Evolutionary conservation across 2,113 vertebrate genomes (phyloP), one percentile per base, ranked within the genome.

Genomic region (Macrotus californicus): DNA sequence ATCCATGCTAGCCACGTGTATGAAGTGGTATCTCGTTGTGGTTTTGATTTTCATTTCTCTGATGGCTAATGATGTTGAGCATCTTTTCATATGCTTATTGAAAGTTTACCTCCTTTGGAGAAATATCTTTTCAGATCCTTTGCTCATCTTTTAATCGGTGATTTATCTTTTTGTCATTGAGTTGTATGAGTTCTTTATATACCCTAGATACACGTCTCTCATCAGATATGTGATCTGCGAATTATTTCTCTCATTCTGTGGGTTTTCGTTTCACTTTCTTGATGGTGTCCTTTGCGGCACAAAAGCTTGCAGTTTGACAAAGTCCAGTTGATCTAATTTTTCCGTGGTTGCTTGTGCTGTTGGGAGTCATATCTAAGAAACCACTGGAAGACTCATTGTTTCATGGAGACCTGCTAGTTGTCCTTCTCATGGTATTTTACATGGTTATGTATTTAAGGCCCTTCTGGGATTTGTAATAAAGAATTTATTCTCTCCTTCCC

Each of bases 401-500:
- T 79, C 21, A 21, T 64, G 80, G 90, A 91, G 46, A 73, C n/a
- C 43, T 29, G 18, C 48, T 83, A 59, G 36, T 81, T 70, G 48
- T 87, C 34, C 24, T 94, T 89, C 61, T 14, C 80, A 7, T 87
- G 41, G 6, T 93, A 75, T 69, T 92, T 87, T 87, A 90, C 39
- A 36, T 67, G 41, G 43, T 67, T n/a, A 26, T 70, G 43, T 43
- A 83, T 81, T 82, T 86, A 87, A 95, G 43, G 69, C 34, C 41
- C 24, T 93, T 81, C 82, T 83, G 64, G n/a, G 48, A 41, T 84
- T 94, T 6, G n/a, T 87, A 81, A 29, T 93, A n/a, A 90, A 79
- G 34, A 96, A 54, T 92, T 72, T 8, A 87, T 94, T 90, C 31
- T 86, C n/a, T 86, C n/a, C 76, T 81, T 91, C 22, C 21, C 54